Evolutionary conservation across 2,113 vertebrate species (phyloP).

Genomic region (Gymnocephalus cernua): DNA sequence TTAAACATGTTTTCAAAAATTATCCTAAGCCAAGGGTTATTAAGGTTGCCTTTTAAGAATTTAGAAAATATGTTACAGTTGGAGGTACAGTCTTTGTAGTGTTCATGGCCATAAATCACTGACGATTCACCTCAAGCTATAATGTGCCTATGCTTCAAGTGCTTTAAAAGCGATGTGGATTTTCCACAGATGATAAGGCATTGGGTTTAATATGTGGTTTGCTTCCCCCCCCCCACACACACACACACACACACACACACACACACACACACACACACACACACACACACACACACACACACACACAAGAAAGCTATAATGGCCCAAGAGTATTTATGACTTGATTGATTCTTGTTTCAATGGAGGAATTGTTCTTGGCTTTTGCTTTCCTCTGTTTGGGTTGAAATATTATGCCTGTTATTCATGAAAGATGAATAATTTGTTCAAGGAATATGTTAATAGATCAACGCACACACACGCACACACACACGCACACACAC

Average conservation of each 20-base stretch:
- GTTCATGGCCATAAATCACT: constrained; percentile 9
- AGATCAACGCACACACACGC: constrained; percentile 29
- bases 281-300: too few relatives aligned
- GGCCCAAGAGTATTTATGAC: constrained; percentile 22
- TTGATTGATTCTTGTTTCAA: constrained; percentile 32
- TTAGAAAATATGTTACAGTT: constrained; percentile 4
- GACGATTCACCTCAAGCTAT: neutral
- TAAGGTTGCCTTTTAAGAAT: constrained; percentile 1
- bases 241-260: too few relatives aligned
- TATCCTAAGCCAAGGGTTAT: neutral
- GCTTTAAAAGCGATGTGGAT: constrained; percentile 13
- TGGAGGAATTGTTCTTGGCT: constrained; percentile 31
- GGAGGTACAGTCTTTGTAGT: neutral
- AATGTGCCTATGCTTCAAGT: neutral
- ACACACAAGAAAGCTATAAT: neutral
- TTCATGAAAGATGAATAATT: constrained; percentile 54
- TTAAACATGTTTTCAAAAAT: constrained; percentile 12
- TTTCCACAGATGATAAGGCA: constrained; percentile 22
- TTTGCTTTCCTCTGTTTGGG: constrained; percentile 34
- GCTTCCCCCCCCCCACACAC: neutral
- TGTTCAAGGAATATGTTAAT: constrained; percentile 64
- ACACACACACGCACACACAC: constrained; percentile 40
- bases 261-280: too few relatives aligned
- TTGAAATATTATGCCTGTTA: constrained; percentile 53
- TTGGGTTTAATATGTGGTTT: constrained; percentile 9